phyloP scores from a whole-genome alignment of 2,888 invertebrate species.

The Tetramorium bicarinatum region DNA sequence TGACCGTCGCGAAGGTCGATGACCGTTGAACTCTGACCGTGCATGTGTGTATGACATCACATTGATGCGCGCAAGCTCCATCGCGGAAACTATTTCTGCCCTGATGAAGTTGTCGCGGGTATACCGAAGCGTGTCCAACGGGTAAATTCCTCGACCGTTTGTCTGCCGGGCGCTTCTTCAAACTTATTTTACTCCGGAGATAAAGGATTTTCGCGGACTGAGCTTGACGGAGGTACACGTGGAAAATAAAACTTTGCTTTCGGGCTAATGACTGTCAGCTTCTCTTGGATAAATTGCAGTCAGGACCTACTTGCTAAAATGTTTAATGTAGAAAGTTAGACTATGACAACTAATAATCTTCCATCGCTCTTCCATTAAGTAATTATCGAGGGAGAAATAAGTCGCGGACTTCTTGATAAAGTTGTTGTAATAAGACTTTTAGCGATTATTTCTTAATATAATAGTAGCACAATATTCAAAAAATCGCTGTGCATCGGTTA shows the following conservation, averaged over 20 bases:
- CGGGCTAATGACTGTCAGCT: background rate
- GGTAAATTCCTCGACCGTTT: background rate
- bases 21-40: conserved; percentile 68
- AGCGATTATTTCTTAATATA: background rate
- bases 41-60: conserved; percentile 64
- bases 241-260: conserved; percentile 24
- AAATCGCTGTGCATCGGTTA: background rate
- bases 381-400: background rate
- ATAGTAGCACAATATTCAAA: background rate
- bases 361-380: background rate
- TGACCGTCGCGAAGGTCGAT: conserved; percentile 66
- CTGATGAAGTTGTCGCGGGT: background rate
- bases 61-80: conserved; percentile 55
- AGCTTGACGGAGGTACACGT: background rate
- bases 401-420: background rate
- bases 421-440: background rate
- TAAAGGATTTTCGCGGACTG: background rate
- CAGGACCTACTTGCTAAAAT: background rate
- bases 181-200: background rate
- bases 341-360: background rate
- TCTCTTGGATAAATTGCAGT: conserved; percentile 17
- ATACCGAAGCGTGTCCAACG: background rate
- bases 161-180: background rate
- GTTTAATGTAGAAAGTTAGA: conserved; percentile 26
- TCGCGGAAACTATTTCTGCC: conserved; percentile 58